Evolutionary conservation across 2,113 vertebrate species (phyloP).

Genomic region (Nycticebus coucang): DNA sequence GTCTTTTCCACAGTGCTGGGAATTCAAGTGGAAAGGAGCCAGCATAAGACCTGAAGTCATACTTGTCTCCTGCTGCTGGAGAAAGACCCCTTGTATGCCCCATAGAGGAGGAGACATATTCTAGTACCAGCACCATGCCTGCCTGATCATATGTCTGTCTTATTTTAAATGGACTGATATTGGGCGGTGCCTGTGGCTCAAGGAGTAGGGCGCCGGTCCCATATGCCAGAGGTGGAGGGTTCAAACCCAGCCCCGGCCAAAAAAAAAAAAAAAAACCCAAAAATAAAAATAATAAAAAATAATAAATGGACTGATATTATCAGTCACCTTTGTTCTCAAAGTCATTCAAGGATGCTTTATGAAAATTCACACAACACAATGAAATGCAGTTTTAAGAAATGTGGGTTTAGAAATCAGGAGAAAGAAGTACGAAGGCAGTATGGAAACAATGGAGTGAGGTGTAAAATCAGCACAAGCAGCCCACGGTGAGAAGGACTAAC

Average conservation of each 20-base stretch:
- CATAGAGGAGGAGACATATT: background rate
- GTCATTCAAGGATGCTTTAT: background rate
- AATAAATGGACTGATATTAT: background rate
- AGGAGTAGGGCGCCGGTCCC: too few relatives aligned
- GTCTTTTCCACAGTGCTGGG: background rate
- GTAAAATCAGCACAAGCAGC: background rate
- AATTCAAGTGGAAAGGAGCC: background rate
- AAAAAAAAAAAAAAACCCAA: too few relatives aligned
- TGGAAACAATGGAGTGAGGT: background rate
- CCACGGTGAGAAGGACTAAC: background rate
- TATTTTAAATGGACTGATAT: background rate
- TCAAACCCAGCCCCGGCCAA: too few relatives aligned
- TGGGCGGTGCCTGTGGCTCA: too few relatives aligned
- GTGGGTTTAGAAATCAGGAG: background rate
- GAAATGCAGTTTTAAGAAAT: background rate
- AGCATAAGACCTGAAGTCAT: background rate
- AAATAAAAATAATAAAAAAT: too few relatives aligned
- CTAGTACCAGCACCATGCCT: background rate
- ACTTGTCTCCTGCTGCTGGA: background rate
- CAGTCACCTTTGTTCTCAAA: background rate
- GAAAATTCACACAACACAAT: slow-evolving; percentile 4
- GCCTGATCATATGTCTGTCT: background rate
- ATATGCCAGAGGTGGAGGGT: too few relatives aligned
- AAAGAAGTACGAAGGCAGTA: background rate
- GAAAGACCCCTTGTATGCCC: background rate